A percentile compares a stretch with the other conserved stretches of the same genome.
Conservation (phyloP, 2,113 vertebrate genomes). For the Monarcha castaneiventris region DNA sequence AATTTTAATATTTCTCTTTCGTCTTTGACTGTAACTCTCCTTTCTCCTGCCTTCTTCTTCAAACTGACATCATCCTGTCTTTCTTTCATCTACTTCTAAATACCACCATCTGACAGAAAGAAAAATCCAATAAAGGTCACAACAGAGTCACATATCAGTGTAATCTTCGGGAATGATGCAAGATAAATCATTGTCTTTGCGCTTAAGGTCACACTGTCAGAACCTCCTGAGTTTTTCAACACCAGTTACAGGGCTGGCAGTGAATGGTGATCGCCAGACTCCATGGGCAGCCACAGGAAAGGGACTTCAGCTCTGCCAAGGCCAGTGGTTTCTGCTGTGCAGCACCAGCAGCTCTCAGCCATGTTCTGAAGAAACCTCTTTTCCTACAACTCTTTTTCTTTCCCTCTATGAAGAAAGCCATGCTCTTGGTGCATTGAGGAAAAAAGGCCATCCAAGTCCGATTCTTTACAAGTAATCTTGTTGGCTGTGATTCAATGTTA, state of each 20-base stretch:
- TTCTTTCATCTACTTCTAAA: background rate
- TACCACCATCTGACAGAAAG: background rate
- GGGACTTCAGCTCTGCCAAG: background rate
- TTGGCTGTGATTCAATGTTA: background rate
- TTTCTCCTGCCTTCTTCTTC: background rate
- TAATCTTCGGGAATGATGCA: background rate
- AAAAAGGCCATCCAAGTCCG: background rate
- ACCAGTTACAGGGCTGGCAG: background rate
- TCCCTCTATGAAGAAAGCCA: background rate
- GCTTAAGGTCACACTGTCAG: background rate
- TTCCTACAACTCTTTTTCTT: background rate
- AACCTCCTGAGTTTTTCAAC: background rate
- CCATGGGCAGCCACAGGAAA: background rate
- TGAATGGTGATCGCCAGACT: background rate
- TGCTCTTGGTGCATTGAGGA: background rate
- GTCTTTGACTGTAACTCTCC: background rate
- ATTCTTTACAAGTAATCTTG: background rate
- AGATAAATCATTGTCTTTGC: background rate
- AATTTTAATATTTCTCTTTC: background rate
- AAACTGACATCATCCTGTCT: background rate
- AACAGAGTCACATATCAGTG: background rate
- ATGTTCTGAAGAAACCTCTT: background rate
- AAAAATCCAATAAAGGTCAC: background rate
- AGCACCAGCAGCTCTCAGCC: background rate
- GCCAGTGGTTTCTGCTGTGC: background rate